phyloP scores from a whole-genome alignment of 2,113 vertebrate species.

The Tetrao urogallus region DNA sequence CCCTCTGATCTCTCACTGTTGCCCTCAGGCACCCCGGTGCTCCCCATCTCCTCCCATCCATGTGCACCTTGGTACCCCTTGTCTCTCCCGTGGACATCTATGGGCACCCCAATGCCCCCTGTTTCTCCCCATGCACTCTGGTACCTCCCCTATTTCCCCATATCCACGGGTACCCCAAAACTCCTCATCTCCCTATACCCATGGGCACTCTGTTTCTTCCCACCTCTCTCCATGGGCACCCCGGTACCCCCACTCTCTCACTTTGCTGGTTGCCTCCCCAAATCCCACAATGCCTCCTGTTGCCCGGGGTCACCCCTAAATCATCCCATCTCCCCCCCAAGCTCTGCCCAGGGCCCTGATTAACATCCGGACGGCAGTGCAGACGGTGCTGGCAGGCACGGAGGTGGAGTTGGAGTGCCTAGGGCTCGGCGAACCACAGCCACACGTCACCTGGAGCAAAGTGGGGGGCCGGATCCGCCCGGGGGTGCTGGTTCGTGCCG shows the following conservation, averaged over 20 bases:
- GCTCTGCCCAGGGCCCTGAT: slow-evolving; percentile 95
- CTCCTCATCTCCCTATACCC: background rate
- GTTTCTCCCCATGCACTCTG: rapidly evolving
- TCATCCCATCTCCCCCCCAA: background rate
- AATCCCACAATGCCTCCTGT: rapidly evolving
- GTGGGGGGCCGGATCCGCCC: slow-evolving; percentile 85
- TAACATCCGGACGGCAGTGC: slow-evolving; percentile 92
- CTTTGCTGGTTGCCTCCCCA: rapidly evolving
- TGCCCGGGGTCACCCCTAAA: background rate
- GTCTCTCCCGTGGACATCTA: background rate
- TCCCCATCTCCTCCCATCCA: background rate
- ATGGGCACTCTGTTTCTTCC: rapidly evolving
- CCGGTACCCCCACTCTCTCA: background rate
- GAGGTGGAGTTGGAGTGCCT: slow-evolving; percentile 95
- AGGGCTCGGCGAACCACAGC: slow-evolving; percentile 91
- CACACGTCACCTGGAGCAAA: slow-evolving; percentile 92
- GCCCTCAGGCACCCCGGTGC: rapidly evolving
- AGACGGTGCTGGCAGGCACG: slow-evolving; percentile 91
- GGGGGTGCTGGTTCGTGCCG: slow-evolving; percentile 81
- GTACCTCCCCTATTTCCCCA: background rate
- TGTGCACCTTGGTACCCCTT: rapidly evolving
- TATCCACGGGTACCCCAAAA: rapidly evolving
- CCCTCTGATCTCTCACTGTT: background rate
- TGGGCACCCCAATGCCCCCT: rapidly evolving
- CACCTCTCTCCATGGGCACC: rapidly evolving